A percentile compares a stretch with the other conserved stretches of the same genome.
phyloP scores from a whole-genome alignment of 2,888 invertebrate genomes.

The Athalia rosae region DNA sequence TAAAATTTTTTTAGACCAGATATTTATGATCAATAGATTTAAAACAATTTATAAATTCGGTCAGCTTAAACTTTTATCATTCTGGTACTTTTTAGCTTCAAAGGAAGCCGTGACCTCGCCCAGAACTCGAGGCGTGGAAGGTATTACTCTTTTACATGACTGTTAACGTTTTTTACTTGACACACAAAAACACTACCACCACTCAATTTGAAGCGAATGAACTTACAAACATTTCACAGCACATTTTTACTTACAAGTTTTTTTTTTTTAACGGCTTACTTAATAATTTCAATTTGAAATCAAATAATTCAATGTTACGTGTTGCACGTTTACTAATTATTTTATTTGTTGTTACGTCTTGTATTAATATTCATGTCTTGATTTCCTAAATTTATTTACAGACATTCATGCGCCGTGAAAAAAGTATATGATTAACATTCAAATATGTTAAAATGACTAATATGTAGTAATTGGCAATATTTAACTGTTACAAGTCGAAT shows the following conservation, averaged over 20 bases:
- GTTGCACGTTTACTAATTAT: background rate
- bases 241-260: background rate
- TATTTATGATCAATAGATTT: background rate
- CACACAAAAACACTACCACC: slow-evolving; percentile 27
- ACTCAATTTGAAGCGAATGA: slow-evolving; percentile 1
- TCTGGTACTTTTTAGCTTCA: slow-evolving; percentile 76
- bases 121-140: slow-evolving; percentile 74
- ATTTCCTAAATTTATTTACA: background rate
- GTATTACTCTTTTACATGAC: slow-evolving; percentile 59
- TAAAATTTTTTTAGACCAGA: background rate
- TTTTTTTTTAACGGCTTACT: slow-evolving; percentile 7
- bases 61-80: slow-evolving; percentile 34
- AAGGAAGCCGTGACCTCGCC: slow-evolving; percentile 78
- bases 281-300: background rate
- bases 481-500: too few species aligned
- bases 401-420: background rate
- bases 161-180: slow-evolving; percentile 3
- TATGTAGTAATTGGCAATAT: too few species aligned
- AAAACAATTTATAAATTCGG: background rate
- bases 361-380: slow-evolving; percentile 28
- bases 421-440: slow-evolving; percentile 1
- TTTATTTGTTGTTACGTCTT: slow-evolving; percentile 1
- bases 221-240: background rate
- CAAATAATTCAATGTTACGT: background rate
- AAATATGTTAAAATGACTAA: background rate